Base-by-base conservation (phyloP, 2,113 vertebrate genomes). In the Colaptes auratus region DNA sequence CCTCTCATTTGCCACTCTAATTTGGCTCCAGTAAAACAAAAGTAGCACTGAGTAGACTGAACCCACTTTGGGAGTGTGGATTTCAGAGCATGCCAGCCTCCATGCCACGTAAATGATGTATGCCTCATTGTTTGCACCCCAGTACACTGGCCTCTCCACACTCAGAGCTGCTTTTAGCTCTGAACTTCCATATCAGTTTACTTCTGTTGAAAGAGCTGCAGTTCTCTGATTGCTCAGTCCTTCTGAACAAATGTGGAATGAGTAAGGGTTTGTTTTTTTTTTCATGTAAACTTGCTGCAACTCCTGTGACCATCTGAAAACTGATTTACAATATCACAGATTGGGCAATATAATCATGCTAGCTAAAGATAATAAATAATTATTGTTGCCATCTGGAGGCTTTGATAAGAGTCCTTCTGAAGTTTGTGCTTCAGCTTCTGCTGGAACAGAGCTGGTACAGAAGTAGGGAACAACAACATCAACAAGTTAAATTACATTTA, bases 331-430 rank as follows among this genome's bases (percentile, higher is more conserved):
- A 94, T 96, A 88, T 95, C 94, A 94, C 97, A 97, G 97, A 97
- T 95, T 97, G 94, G 81, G 75, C 92, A 96, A 93, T 70, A 89
- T 95, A 97, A 97, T 96, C 89, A 81, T 90, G 82, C 87, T 87
- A 96, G 88, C 95, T 97, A 95, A 97, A 96, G 97, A 97, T 97
- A 97, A 97, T 98, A 97, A 97, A 97, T 97, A 96, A 97, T 97
- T 96, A 97, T 96, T 95, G 81, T 93, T 96, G 90, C 97, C 97
- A 97, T 97, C 97, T 97, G 97, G 97, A 93, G 1, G 17, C 67
- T 95, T 95, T 91, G 86, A 97, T 96, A 95, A 95, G 80, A 1
- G 0, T 94, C 80, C 65, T 92, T 96, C 95, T 95, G 82, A 97
- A 97, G 79, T 95, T 64, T 93, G 73, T 4, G 10, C 83, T 95